Conservation (phyloP, 2,888 invertebrate genomes). For the Keiferia lycopersicella region DNA sequence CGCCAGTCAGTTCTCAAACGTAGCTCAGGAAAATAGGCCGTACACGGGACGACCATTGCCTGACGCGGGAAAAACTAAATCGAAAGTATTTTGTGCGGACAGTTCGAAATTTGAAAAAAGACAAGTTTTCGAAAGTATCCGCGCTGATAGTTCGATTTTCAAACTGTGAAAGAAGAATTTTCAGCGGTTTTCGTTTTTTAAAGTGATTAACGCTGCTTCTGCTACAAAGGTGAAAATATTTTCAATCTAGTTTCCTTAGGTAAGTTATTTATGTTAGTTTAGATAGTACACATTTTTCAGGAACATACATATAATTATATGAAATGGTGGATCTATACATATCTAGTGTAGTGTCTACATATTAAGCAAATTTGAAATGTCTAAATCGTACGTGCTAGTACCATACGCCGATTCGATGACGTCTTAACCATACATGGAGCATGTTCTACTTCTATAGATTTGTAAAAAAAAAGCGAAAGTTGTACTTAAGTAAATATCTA, state of each 20-base stretch:
- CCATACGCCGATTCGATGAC: too few relatives aligned
- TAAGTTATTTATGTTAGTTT: not conserved
- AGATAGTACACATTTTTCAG: too few relatives aligned
- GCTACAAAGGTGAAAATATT: not conserved
- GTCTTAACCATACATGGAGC: too few relatives aligned
- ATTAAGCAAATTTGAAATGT: too few relatives aligned
- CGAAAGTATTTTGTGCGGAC: slow-evolving; percentile 48
- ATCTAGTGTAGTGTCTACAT: too few relatives aligned
- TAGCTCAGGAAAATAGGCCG: slow-evolving; percentile 69
- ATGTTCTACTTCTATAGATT: too few relatives aligned
- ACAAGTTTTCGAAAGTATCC: slow-evolving; percentile 27
- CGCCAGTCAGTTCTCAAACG: slow-evolving; percentile 56
- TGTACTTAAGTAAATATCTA: too few relatives aligned
- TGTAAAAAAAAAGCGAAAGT: too few relatives aligned
- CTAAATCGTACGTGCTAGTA: too few relatives aligned
- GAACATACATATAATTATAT: too few relatives aligned
- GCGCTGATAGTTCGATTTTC: slow-evolving; percentile 20
- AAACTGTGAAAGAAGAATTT: slow-evolving; percentile 29
- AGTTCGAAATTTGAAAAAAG: slow-evolving; percentile 43
- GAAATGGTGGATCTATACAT: too few relatives aligned
- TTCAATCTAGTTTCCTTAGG: not conserved
- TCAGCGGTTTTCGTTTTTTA: slow-evolving; percentile 1
- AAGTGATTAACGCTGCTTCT: not conserved
- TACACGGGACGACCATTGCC: slow-evolving; percentile 43
- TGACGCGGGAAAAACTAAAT: slow-evolving; percentile 48